These are phyloP conservation scores for Ophioninae sp. DNA, from an alignment of 2,888 invertebrate genomes.

Conservation along the genomic window DNA sequence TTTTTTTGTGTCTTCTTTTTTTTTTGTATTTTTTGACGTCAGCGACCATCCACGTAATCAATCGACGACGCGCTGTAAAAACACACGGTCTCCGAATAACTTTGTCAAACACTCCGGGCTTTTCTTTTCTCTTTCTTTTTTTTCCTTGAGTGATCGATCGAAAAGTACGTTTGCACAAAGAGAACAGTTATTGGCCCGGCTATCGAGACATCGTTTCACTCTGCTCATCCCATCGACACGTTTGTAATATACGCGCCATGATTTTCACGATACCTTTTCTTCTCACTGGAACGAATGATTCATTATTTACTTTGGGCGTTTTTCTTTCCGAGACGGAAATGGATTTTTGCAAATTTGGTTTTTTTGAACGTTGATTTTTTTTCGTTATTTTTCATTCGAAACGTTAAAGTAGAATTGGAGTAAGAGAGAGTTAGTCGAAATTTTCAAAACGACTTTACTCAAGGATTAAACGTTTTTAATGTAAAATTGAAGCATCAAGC, in stretches of 20 bases:
- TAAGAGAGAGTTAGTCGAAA: no score
- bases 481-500: no score
- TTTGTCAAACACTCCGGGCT: constrained; percentile 22
- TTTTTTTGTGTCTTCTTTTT: constrained; percentile 36
- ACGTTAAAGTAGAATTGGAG: no score
- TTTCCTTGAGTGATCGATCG: constrained; percentile 18
- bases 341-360: no score
- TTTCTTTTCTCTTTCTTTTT: constrained; percentile 10
- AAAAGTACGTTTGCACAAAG: constrained; percentile 11
- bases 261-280: not conserved
- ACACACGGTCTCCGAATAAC: constrained; percentile 53
- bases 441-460: no score
- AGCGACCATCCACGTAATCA: constrained; percentile 62
- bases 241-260: not conserved
- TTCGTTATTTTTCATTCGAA: no score
- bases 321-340: no score
- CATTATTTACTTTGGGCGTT: not conserved
- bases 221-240: not conserved
- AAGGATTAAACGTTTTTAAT: no score
- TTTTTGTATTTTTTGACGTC: constrained; percentile 61
- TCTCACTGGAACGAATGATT: not conserved
- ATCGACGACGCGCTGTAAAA: constrained; percentile 59
- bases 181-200: not conserved
- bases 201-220: not conserved
- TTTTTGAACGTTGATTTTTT: no score